Evolutionary conservation across 2,113 vertebrate species (phyloP).

Genomic region (Caretta caretta): DNA sequence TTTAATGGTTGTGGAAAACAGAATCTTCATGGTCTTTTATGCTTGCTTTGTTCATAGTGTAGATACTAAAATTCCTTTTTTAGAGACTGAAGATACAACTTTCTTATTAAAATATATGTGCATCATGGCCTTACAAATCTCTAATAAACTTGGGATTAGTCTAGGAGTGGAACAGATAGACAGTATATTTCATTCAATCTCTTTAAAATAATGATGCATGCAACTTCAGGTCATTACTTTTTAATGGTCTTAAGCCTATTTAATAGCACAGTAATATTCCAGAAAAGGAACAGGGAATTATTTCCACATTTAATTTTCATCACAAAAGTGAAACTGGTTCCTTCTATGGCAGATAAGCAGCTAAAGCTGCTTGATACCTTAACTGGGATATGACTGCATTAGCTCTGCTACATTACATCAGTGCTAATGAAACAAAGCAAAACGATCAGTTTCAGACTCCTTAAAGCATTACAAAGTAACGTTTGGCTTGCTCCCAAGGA

Average conservation of each 20-base stretch:
- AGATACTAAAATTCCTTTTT: slow-evolving; percentile 50
- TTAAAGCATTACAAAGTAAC: slow-evolving; percentile 9
- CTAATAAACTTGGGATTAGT: slow-evolving; percentile 71
- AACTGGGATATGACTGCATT: slow-evolving; percentile 71
- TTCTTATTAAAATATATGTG: slow-evolving; percentile 60
- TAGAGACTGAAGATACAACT: slow-evolving; percentile 53
- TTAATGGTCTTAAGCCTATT: slow-evolving; percentile 81
- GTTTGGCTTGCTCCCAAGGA: neutral
- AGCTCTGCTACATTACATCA: slow-evolving; percentile 79
- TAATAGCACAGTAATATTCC: slow-evolving; percentile 83
- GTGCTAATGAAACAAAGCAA: slow-evolving; percentile 78
- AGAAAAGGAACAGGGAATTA: slow-evolving; percentile 78
- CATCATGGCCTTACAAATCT: slow-evolving; percentile 43
- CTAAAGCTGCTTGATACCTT: slow-evolving; percentile 66
- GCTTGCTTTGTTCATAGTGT: neutral
- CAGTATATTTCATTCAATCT: slow-evolving; percentile 77
- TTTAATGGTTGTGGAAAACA: neutral
- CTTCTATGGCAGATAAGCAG: slow-evolving; percentile 64
- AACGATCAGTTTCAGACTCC: slow-evolving; percentile 65
- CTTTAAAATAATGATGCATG: slow-evolving; percentile 83
- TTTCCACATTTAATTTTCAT: slow-evolving; percentile 82
- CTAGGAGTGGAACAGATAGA: slow-evolving; percentile 65
- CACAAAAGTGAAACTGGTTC: slow-evolving; percentile 63
- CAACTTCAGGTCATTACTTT: slow-evolving; percentile 80
- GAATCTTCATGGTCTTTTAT: neutral